Evolutionary conservation across 2,113 vertebrate species (phyloP).

Genomic region (Misgurnus anguillicaudatus): DNA sequence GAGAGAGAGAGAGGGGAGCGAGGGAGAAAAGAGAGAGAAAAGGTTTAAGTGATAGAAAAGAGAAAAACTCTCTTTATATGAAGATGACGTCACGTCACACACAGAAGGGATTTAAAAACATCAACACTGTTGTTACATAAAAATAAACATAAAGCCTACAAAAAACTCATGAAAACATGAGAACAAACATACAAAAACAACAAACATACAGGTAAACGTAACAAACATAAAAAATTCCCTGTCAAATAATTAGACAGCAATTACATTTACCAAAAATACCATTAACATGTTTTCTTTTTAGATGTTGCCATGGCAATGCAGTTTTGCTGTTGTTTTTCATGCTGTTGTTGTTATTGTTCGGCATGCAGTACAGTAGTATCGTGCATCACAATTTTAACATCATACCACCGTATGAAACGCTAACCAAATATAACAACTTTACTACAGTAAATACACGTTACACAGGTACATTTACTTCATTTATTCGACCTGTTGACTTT

Average conservation of each 20-base stretch:
- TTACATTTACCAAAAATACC: no score
- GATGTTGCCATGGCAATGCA: no score
- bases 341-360: no score
- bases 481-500: not conserved
- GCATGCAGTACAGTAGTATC: not conserved
- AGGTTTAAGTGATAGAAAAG: no score
- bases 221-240: no score
- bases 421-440: not conserved
- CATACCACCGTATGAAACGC: not conserved
- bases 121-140: not conserved
- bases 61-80: no score
- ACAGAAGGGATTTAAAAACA: not conserved
- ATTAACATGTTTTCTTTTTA: no score
- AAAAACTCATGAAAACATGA: not conserved
- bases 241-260: no score
- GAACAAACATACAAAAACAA: no score
- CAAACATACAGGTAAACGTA: no score
- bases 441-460: not conserved
- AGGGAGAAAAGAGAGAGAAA: not conserved
- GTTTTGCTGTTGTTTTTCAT: no score
- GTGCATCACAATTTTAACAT: not conserved
- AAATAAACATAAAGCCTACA: not conserved
- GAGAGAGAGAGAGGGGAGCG: not conserved
- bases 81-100: not conserved
- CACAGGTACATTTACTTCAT: not conserved